phyloP scores from a whole-genome alignment of 2,113 vertebrate genomes.

The Macroglossus sobrinus region DNA sequence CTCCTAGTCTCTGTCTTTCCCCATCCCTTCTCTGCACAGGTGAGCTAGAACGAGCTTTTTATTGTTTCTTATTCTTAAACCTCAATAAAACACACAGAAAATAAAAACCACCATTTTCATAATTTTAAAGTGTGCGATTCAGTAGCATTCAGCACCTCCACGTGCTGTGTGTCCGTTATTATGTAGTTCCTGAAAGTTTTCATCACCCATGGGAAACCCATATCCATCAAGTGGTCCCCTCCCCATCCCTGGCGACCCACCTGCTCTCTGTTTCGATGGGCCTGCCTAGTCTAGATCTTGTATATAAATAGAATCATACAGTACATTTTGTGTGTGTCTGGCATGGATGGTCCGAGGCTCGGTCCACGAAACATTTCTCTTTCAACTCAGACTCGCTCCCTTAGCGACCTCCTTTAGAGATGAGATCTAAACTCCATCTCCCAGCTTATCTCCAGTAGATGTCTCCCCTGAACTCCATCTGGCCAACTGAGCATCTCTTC shows the following conservation, averaged over 20 bases:
- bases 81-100: not conserved
- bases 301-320: not conserved
- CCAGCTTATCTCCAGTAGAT: not conserved
- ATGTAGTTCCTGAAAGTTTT: not conserved
- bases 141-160: not conserved
- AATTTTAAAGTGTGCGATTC: not conserved
- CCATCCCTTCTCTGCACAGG: not conserved
- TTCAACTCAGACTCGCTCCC: not conserved
- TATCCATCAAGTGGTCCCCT: not conserved
- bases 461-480: not conserved
- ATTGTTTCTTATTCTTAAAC: not conserved
- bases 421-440: not conserved
- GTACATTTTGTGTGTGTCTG: not conserved
- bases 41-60: not conserved
- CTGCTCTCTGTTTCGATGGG: not conserved
- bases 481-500: not conserved
- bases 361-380: not conserved
- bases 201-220: not conserved
- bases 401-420: not conserved
- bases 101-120: not conserved
- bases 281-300: not conserved
- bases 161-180: not conserved
- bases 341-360: not conserved
- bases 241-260: not conserved
- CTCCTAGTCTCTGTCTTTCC: not conserved